A percentile compares a stretch with the other conserved stretches of the same genome.
Evolutionary conservation across 2,113 vertebrate species (phyloP).

Genomic region (Trogon melanurus): DNA sequence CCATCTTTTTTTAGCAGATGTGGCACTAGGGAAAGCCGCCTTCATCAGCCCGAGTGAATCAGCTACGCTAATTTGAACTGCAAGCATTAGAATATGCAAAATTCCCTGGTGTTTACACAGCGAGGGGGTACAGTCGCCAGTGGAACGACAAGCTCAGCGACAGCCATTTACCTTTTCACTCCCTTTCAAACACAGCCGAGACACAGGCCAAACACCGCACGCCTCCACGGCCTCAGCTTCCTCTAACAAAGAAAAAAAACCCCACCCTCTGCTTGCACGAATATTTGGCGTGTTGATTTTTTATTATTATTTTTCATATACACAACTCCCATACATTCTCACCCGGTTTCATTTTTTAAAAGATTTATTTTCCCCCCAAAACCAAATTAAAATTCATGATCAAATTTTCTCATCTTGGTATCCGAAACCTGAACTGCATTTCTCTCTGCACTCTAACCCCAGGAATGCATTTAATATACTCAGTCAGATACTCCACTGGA

Average conservation of each 20-base stretch:
- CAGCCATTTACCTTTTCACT: not conserved
- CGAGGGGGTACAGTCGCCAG: not conserved
- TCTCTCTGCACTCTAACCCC: not conserved
- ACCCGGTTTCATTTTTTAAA: not conserved
- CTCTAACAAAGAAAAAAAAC: not conserved
- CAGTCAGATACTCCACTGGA: not conserved
- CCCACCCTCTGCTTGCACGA: not conserved
- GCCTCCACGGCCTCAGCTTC: fast-evolving
- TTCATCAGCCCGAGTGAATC: not conserved
- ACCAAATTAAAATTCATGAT: not conserved
- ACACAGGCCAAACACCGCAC: not conserved
- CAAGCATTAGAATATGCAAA: not conserved
- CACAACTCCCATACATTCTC: no score
- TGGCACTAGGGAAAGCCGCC: not conserved
- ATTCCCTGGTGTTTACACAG: not conserved
- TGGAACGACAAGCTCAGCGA: not conserved
- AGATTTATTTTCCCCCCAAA: not conserved
- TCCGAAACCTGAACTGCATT: not conserved
- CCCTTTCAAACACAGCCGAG: not conserved
- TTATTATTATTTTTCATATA: not conserved
- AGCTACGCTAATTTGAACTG: not conserved
- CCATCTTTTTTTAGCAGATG: not conserved
- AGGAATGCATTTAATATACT: no score
- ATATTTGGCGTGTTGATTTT: not conserved
- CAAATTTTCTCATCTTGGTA: fast-evolving